Evolutionary conservation across 2,113 vertebrate species (phyloP), one percentile per base, ranked within the genome.

Genomic region (Eudyptes chrysolophus): DNA sequence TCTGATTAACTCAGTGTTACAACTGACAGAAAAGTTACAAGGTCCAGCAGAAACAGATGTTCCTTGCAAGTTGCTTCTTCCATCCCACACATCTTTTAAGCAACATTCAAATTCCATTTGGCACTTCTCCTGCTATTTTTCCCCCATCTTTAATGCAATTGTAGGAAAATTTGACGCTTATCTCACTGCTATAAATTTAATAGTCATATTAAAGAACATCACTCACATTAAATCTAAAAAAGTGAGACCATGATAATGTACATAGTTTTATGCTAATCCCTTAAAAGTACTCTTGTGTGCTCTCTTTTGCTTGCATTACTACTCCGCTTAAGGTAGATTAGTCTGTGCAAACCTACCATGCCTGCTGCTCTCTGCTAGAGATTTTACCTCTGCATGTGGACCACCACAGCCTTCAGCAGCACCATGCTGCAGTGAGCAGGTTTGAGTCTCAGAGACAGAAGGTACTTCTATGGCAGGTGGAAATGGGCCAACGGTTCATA

Each of bases 11-110:
- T 90, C 76, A 10, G 71, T 87, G 84, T 74, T 94, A 92, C 90
- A 93, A 95, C 94, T 97, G 94, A 97, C 76, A 77, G 75, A 79
- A 89, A 88, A 94, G 74, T 65, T 36, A 92, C 95, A 93, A 95
- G 94, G 96, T 95, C 97, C 96, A 78, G 95, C 40, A 71, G 68
- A 96, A 97, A 97, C 97, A 97, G 97, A 95, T 97, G 97, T 96
- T 97, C 94, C 93, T 84, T 95, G 86, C 82, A 82, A 92, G 95
- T 95, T 70, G 83, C 94, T 95, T 96, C 89, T 97, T 96, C 95
- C 96, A 95, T 90, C 95, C 95, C 95, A 93, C 78, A 48, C 96
- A 5, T 62, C 65, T 96, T 91, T 94, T 95, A 92, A 95, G 83
- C 80, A 85, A 86, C 72, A 94, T 97, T 98, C 97, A 96, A 92